phyloP scores from a whole-genome alignment of 2,113 vertebrate genomes.

The Tenebrosternarchus preto region DNA sequence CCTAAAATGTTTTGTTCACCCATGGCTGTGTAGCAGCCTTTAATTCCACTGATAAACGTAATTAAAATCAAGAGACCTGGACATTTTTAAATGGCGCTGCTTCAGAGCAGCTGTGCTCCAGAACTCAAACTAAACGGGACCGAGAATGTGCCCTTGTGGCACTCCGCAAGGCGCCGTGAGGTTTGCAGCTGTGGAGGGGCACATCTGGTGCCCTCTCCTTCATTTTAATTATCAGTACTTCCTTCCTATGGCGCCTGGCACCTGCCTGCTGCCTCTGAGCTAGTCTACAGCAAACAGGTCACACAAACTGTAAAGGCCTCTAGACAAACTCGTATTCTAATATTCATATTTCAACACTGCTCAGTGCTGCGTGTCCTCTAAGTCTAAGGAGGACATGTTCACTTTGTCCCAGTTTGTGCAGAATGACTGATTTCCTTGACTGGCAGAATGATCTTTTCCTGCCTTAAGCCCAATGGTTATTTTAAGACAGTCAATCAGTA shows the following conservation, averaged over 20 bases:
- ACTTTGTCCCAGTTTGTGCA: constrained; percentile 13
- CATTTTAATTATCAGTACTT: constrained; percentile 73
- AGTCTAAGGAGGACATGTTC: not conserved
- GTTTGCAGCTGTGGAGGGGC: constrained; percentile 67
- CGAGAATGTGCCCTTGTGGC: not conserved
- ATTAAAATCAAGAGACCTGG: not conserved
- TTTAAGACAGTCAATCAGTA: no score
- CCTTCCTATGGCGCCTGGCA: constrained; percentile 58
- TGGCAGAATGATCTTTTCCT: not conserved
- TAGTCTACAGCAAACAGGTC: constrained; percentile 8
- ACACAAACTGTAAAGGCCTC: not conserved
- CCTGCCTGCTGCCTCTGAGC: constrained; percentile 32
- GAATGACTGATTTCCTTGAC: not conserved
- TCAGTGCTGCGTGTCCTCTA: not conserved
- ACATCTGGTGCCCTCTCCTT: constrained; percentile 76
- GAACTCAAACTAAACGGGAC: constrained; percentile 5
- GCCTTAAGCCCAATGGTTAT: no score
- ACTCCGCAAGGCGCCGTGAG: constrained; percentile 57
- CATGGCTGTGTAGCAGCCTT: no score
- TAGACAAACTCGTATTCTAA: not conserved
- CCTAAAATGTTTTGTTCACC: no score
- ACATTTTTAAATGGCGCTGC: not conserved
- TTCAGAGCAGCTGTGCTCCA: not conserved
- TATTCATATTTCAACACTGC: not conserved
- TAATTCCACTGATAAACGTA: no score